Percentiles rank a stretch among this genome's conserved stretches.
Conservation (phyloP, 2,797 vertebrate species). For the Hylomyscus alleni region DNA sequence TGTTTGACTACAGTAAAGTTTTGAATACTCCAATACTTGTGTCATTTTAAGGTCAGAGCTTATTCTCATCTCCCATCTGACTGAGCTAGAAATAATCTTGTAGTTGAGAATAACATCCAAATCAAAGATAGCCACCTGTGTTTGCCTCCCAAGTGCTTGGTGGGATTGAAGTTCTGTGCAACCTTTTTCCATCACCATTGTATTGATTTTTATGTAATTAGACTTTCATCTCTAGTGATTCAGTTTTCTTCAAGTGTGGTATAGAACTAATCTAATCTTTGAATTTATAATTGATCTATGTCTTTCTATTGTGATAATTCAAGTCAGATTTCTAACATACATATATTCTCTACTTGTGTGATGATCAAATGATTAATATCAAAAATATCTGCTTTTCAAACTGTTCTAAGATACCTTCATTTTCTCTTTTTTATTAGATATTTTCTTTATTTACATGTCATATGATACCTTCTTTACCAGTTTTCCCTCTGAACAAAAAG, state of each 20-base stretch:
- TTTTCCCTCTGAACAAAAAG: too few species aligned
- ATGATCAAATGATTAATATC: background rate
- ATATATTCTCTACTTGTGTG: background rate
- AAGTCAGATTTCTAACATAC: background rate
- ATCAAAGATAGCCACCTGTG: background rate
- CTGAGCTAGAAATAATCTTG: background rate
- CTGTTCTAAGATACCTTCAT: background rate
- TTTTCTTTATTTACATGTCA: too few species aligned
- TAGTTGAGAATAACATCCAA: background rate
- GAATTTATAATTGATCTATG: background rate
- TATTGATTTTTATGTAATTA: background rate
- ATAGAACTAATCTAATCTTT: background rate
- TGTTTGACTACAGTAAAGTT: background rate
- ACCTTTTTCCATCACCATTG: background rate
- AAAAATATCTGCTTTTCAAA: background rate
- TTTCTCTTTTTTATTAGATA: too few species aligned
- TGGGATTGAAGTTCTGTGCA: background rate
- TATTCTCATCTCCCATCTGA: background rate
- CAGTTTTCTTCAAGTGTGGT: background rate
- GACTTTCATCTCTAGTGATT: background rate
- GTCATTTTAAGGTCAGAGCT: background rate
- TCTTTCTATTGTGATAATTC: background rate
- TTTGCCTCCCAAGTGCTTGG: background rate
- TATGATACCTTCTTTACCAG: too few species aligned
- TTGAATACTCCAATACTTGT: background rate